Evolutionary conservation across 2,113 vertebrate species (phyloP).

Genomic region (Eonycteris spelaea): DNA sequence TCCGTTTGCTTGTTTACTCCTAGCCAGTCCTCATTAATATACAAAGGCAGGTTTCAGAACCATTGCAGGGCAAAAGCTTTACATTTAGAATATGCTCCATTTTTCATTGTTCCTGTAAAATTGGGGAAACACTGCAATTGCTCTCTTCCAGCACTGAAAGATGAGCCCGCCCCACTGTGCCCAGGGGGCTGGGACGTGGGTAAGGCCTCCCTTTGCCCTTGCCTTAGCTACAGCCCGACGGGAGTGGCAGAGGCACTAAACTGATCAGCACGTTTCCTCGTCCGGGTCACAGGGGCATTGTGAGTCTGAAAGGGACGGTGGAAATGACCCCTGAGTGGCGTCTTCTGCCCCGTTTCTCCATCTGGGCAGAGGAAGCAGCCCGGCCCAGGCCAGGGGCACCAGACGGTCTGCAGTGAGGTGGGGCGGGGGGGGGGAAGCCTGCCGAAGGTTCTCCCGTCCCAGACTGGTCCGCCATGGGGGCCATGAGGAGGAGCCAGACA

Average conservation of each 20-base stretch:
- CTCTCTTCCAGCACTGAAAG: neutral
- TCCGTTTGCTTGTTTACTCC: neutral
- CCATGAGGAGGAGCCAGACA: neutral
- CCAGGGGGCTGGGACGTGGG: neutral
- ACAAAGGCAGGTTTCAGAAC: neutral
- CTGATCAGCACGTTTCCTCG: neutral
- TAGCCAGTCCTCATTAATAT: neutral
- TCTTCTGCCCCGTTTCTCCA: too few relatives aligned
- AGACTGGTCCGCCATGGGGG: neutral
- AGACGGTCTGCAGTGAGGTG: too few relatives aligned
- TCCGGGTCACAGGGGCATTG: neutral
- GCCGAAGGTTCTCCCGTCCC: neutral
- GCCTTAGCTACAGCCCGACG: too few relatives aligned
- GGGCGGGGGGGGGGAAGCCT: too few relatives aligned
- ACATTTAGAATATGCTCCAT: neutral
- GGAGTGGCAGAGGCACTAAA: neutral
- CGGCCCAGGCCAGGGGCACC: neutral
- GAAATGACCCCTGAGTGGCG: neutral
- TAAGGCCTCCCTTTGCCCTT: neutral
- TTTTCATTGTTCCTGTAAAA: neutral
- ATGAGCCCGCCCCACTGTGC: neutral
- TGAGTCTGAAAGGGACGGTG: neutral
- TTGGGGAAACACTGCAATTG: neutral
- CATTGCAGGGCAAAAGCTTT: neutral
- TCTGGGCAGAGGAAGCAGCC: neutral